Evolutionary conservation across 2,888 invertebrate genomes (phyloP).

Genomic region (Formica aserva): DNA sequence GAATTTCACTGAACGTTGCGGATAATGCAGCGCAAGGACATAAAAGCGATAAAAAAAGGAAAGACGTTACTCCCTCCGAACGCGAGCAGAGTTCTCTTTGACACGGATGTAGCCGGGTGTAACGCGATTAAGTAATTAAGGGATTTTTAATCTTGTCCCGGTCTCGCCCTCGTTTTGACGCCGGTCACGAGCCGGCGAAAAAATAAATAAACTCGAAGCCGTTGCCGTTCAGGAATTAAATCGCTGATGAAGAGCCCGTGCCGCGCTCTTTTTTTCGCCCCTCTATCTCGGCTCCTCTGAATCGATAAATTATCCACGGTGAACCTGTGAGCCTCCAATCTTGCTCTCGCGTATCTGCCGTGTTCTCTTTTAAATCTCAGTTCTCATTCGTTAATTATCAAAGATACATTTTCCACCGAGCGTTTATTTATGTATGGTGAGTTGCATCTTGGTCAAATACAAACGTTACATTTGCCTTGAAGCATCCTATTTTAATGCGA

Average conservation of each 20-base stretch:
- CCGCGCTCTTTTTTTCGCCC: conserved; percentile 51
- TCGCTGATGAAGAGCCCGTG: conserved; percentile 82
- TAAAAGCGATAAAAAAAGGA: neutral
- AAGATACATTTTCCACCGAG: neutral
- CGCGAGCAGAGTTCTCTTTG: conserved; percentile 76
- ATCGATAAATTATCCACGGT: conserved; percentile 78
- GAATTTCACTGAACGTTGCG: neutral
- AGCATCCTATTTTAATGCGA: neutral
- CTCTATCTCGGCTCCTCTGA: conserved; percentile 68
- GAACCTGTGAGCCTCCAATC: conserved; percentile 52
- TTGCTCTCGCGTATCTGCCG: conserved; percentile 23
- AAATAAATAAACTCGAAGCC: conserved; percentile 83
- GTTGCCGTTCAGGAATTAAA: conserved; percentile 81
- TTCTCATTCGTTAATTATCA: conserved; percentile 39
- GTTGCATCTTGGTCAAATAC: neutral
- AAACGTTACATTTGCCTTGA: neutral
- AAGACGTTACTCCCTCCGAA: neutral
- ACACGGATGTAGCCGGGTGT: conserved; percentile 78
- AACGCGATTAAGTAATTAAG: conserved; percentile 84
- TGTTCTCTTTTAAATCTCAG: conserved; percentile 25
- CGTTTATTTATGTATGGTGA: neutral
- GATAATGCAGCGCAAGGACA: conserved; percentile 2
- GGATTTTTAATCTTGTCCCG: conserved; percentile 83
- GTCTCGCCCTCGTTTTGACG: conserved; percentile 74
- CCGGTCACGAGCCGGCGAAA: conserved; percentile 80